These are phyloP conservation scores for Nibea coibor DNA, from an alignment of 2,113 vertebrate species.

Conservation along the genomic window DNA sequence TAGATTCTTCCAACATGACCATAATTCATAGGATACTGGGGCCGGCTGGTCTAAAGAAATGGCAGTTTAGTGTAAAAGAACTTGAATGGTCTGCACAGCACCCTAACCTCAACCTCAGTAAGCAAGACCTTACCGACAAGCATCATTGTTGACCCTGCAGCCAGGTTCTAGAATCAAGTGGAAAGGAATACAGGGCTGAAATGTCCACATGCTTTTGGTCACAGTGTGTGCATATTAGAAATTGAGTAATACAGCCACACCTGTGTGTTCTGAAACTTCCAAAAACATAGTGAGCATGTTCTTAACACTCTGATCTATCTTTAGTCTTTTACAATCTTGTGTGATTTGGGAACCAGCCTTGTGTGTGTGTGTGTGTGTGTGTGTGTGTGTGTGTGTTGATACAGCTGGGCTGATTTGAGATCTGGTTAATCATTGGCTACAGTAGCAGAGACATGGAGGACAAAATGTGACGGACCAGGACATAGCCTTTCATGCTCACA, in stretches of 20 bases:
- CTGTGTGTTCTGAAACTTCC: background rate
- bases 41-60: too few species aligned
- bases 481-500: slow-evolving; percentile 23
- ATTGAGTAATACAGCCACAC: background rate
- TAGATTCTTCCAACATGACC: background rate
- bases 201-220: background rate
- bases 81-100: too few species aligned
- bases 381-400: slow-evolving; percentile 50
- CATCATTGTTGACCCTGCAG: background rate
- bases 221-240: background rate
- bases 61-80: background rate
- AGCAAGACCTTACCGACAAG: background rate
- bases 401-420: slow-evolving; percentile 46
- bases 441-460: slow-evolving; percentile 14
- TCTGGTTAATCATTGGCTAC: slow-evolving; percentile 63
- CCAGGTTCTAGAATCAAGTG: background rate
- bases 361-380: slow-evolving; percentile 45
- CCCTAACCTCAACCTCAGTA: background rate
- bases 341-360: slow-evolving; percentile 31
- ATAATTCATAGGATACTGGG: background rate
- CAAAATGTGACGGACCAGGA: slow-evolving; percentile 26
- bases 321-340: slow-evolving; percentile 10
- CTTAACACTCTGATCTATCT: background rate
- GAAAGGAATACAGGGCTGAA: background rate
- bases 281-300: background rate